A percentile compares a stretch with the other conserved stretches of the same genome.
Conservation (phyloP, 2,888 invertebrate genomes). For the Cosmopolites sordidus region DNA sequence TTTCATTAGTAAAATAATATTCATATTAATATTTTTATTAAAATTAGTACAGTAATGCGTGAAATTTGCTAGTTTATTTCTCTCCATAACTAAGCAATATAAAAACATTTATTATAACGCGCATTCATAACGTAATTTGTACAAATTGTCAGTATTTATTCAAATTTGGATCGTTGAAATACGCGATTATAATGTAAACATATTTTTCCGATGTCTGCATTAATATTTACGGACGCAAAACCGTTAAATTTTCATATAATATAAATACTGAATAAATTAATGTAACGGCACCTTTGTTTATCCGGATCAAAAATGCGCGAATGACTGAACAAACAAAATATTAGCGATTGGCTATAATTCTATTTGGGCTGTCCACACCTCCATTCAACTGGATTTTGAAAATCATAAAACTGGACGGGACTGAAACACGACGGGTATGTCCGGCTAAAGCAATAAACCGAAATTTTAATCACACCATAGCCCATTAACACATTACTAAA, state of each 20-base stretch:
- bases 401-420: constrained; percentile 43
- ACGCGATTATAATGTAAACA: constrained; percentile 27
- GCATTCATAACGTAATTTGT: constrained; percentile 22
- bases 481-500: constrained; percentile 50
- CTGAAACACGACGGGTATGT: constrained; percentile 42
- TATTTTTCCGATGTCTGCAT: constrained; percentile 30
- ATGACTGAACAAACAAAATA: constrained; percentile 48
- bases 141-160: constrained; percentile 23
- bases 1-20: too few species aligned
- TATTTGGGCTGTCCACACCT: constrained; percentile 46
- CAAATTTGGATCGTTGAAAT: constrained; percentile 16
- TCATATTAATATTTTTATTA: too few species aligned
- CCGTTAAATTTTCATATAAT: constrained; percentile 28
- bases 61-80: constrained; percentile 1
- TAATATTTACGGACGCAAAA: constrained; percentile 29
- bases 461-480: constrained; percentile 50
- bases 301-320: constrained; percentile 44
- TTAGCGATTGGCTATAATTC: constrained; percentile 48
- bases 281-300: constrained; percentile 28
- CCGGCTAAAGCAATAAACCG: constrained; percentile 45
- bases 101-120: constrained; percentile 19
- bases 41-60: too few species aligned
- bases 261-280: constrained; percentile 30
- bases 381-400: constrained; percentile 37
- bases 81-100: constrained; percentile 3